Evolutionary conservation across 2,888 invertebrate genomes (phyloP), one percentile per base, ranked within the genome.

Genomic region (Tethea ocularis): DNA sequence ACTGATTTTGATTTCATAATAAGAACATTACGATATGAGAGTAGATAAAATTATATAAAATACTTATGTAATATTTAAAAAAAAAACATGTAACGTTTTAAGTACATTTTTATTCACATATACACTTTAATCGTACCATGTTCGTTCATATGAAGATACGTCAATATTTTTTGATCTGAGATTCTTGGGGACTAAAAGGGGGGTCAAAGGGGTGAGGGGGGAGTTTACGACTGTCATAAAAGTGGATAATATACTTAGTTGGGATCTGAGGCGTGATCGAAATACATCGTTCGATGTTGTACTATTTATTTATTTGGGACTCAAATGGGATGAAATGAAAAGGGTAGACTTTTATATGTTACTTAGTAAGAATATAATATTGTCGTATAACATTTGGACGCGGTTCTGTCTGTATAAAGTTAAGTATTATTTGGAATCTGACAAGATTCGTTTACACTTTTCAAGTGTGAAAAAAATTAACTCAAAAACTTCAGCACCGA

Each of bases 211-310:
- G 57, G 54, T n/a, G 29, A 59, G 69, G 69, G 66, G 61, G 60
- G 62, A 63, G 62, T 84, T 84, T 84, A 84, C 77, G 84, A 82
- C 62, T 62, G 68, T 72, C 78, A 80, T 84, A 83, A 84, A 84
- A 83, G 64, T 74, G 74, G 80, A 83, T 84, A 80, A 83, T 84
- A 77, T 82, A 83, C 83, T 76, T 77, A 77, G 71, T 71, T 64
- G 71, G 68, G 75, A 70, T 71, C 64, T 67, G 59, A 71, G 59
- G 68, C 74, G 74, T 74, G 76, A 76, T 69, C 71, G 66, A 71
- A 68, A 71, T 76, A 74, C 74, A 58, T 63, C 61, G 51, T 13
- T 56, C 61, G 54, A 54, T 54, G 54, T 20, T 13, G 20, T 11
- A 20, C 54, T 57, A 57, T 59, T 53, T 57, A 57, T 59, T 53